These are phyloP conservation scores for Cryptocheilus praepositus DNA, from an alignment of 2,888 invertebrate genomes.

Conservation along the genomic window DNA sequence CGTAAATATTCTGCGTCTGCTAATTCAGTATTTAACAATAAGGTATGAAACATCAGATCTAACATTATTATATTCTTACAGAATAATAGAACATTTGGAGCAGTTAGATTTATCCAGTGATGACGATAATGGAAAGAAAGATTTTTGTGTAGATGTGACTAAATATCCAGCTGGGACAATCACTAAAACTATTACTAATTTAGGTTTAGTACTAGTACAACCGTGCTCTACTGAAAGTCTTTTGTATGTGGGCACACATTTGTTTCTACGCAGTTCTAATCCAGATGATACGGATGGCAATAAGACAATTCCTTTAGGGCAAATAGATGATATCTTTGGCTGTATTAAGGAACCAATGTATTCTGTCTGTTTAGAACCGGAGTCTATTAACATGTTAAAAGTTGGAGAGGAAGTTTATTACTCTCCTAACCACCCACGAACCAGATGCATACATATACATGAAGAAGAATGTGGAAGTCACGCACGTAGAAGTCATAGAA, in stretches of 20 bases:
- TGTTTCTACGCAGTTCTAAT: constrained; percentile 30
- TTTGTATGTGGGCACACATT: constrained; percentile 40
- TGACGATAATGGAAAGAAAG: background rate
- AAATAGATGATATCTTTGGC: constrained; percentile 49
- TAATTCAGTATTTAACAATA: too few species aligned
- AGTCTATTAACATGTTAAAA: constrained; percentile 9
- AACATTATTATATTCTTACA: constrained; percentile 1
- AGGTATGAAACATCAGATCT: background rate
- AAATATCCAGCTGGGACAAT: constrained; percentile 32
- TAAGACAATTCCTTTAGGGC: constrained; percentile 33
- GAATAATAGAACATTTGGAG: constrained; percentile 2
- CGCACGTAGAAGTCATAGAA: constrained; percentile 8
- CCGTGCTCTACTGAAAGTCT: constrained; percentile 24
- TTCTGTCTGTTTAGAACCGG: constrained; percentile 17
- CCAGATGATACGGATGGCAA: background rate
- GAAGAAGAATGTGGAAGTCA: too few species aligned
- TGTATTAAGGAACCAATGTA: constrained; percentile 44
- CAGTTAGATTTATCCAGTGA: constrained; percentile 1
- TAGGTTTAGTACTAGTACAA: constrained; percentile 35
- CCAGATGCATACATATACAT: constrained; percentile 24
- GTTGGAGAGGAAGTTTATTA: constrained; percentile 34
- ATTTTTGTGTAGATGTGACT: background rate
- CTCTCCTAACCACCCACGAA: constrained; percentile 32
- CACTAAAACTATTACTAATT: constrained; percentile 25
- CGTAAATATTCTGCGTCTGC: too few species aligned